Conservation (phyloP, 2,797 vertebrate species). For the Scyliorhinus canicula region DNA sequence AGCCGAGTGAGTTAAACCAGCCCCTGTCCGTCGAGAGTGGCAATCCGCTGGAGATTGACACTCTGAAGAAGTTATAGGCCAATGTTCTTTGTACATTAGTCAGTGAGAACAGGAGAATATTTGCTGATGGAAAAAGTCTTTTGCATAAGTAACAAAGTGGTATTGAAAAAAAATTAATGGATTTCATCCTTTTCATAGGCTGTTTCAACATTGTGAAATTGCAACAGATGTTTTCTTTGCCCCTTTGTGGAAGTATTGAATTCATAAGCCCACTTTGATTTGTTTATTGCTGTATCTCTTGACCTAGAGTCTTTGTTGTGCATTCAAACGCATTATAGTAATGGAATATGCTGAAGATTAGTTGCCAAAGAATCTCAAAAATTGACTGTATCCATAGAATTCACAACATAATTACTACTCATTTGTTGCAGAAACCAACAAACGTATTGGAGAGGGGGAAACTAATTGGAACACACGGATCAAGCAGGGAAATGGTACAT, state of each 20-base stretch:
- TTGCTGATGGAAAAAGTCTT: background rate
- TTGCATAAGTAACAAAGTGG: background rate
- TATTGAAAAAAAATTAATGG: background rate
- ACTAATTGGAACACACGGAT: background rate
- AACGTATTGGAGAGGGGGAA: background rate
- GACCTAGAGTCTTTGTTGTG: background rate
- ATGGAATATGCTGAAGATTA: conserved; percentile 2
- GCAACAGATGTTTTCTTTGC: background rate
- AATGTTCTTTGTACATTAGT: background rate
- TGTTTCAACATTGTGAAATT: background rate
- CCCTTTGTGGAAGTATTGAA: background rate
- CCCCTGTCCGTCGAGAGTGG: no score
- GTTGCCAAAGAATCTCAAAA: background rate
- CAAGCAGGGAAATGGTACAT: background rate
- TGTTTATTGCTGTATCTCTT: background rate
- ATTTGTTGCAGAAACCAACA: background rate
- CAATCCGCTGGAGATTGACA: no score
- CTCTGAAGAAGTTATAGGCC: no score
- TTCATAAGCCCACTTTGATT: background rate
- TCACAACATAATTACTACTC: background rate
- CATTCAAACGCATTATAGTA: background rate
- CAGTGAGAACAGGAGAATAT: background rate
- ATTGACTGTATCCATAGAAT: conserved; percentile 1
- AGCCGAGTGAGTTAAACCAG: no score
- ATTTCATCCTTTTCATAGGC: background rate